Base-by-base conservation (phyloP, 2,113 vertebrate species). In the Girardinichthys multiradiatus region DNA sequence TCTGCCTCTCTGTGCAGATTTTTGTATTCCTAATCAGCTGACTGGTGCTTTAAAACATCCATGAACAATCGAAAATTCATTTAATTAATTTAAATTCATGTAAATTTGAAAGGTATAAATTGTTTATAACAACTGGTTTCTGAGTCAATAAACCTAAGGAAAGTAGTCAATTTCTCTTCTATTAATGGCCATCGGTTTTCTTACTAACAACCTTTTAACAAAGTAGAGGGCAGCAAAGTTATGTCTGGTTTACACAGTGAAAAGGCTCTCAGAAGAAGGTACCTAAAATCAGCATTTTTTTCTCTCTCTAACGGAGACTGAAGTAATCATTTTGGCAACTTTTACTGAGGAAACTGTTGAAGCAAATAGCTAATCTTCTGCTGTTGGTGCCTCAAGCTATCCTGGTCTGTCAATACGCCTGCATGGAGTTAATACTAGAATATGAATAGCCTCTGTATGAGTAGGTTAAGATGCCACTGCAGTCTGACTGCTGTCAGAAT, bases 391-490 rank as follows among this genome's bases (percentile, higher is more conserved):
- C 80, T 82, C 63, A 48, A 79, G 85, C 81, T 80, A 84, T 74
- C 64, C 58, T 48, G 14, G 77, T 81, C 54, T 79, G 74, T 85
- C 80, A 84, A 86, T 85, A 82, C 35, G 65, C 71, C 76, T 80
- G 79, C 68, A 71, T 74, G 63, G 57, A 74, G 60, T 76, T 86
- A 72, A 75, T 58, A 72, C 72, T 11, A 28, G 62, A 75, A 80
- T 82, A 73, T 81, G 68, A 85, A 35, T 51, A 66, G 71, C 48
- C 70, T 72, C 54, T 71, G 35, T 61, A 24, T 51, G 62, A 66
- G 66, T 69, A 54, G 24, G 48, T 75, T 59, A 64, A 82, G 37
- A 72, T 73, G 24, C 39, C 8, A 21, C 26, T 42, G 63, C 26
- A 51, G 74, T 37, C 31, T 35, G 26, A 27, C 31, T 57, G 65